A percentile compares a stretch with the other conserved stretches of the same genome.
Conservation (phyloP, 2,113 vertebrate species). For the Capra hircus region DNA sequence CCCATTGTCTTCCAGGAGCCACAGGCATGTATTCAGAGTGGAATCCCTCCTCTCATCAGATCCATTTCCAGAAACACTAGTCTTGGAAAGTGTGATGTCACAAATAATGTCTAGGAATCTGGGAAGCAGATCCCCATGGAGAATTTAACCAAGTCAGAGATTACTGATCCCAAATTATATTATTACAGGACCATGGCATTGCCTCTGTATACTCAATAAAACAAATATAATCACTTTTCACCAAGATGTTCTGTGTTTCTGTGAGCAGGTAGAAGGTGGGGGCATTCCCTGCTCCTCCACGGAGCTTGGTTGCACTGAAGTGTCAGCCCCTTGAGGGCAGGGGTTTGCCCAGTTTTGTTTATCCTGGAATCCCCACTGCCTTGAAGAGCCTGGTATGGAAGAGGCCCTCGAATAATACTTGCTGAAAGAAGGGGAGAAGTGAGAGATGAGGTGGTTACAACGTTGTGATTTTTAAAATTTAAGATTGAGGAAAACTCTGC, state of each 20-base stretch:
- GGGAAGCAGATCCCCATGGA: too few relatives aligned
- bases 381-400: neutral
- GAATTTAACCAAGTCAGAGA: too few relatives aligned
- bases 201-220: too few relatives aligned
- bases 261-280: neutral
- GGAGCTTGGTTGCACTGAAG: accelerated
- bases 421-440: neutral
- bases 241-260: neutral
- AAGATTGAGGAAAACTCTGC: neutral
- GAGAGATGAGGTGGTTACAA: neutral
- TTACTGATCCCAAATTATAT: too few relatives aligned
- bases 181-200: too few relatives aligned
- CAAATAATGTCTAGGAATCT: too few relatives aligned
- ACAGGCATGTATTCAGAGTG: too few relatives aligned
- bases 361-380: neutral
- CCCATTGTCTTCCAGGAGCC: too few relatives aligned
- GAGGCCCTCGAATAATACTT: accelerated
- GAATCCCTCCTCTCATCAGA: too few relatives aligned
- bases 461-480: neutral
- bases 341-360: neutral
- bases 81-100: too few relatives aligned
- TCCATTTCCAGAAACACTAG: too few relatives aligned
- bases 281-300: too few relatives aligned
- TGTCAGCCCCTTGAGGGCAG: neutral
- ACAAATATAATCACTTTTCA: neutral